These are phyloP conservation scores for Semotilus atromaculatus DNA, from an alignment of 2,797 vertebrate genomes.

Conservation along the genomic window DNA sequence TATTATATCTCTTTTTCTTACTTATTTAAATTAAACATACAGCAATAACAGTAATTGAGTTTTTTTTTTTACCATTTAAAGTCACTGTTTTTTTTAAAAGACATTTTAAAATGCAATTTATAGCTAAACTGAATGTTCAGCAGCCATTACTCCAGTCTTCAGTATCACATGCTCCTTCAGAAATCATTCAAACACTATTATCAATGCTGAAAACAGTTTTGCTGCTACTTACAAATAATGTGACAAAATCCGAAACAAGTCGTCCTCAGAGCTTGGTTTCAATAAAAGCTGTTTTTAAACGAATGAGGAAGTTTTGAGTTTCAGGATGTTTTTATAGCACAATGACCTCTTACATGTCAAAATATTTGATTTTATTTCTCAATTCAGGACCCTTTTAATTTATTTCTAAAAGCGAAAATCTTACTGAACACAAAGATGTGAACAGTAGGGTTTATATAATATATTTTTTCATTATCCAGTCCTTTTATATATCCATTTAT, in stretches of 20 bases:
- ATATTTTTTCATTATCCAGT: conserved; percentile 53
- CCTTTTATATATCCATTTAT: conserved; percentile 45
- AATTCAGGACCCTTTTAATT: not conserved
- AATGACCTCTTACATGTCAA: not conserved
- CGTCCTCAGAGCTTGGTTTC: not conserved
- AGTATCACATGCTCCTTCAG: not conserved
- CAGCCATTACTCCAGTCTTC: not conserved
- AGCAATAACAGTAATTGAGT: not conserved
- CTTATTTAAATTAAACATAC: not conserved
- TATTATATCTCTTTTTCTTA: not conserved
- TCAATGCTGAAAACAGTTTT: not conserved
- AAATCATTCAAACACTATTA: not conserved
- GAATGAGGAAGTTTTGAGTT: no score
- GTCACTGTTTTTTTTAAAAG: not conserved
- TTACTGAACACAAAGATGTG: not conserved
- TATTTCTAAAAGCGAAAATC: not conserved
- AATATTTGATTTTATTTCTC: not conserved
- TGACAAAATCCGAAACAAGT: not conserved
- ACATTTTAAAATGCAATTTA: not conserved
- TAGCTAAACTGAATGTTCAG: not conserved
- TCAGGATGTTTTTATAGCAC: not conserved
- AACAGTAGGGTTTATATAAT: not conserved
- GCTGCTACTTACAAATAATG: not conserved
- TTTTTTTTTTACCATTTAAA: not conserved
- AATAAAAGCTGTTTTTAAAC: not conserved